Conservation (phyloP, 35 echinoderm and acorn worm genomes). For the Hemicentrotus pulcherrimus region DNA sequence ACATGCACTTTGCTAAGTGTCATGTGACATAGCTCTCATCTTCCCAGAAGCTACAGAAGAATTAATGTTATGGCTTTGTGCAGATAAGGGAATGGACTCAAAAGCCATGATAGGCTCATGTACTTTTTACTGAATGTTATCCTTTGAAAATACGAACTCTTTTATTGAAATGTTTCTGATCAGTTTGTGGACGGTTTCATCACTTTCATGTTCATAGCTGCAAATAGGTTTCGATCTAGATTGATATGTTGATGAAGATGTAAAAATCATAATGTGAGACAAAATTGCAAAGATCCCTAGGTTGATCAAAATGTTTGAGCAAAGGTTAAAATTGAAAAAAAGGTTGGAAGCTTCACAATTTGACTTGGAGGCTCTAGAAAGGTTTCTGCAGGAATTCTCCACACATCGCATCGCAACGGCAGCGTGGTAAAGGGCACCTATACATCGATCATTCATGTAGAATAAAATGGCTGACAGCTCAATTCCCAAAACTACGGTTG, state of each 20-base stretch:
- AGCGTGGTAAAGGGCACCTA: background rate
- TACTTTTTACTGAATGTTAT: background rate
- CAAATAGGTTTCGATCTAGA: background rate
- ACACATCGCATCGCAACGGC: background rate
- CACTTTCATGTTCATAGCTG: background rate
- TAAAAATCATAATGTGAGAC: too few species aligned
- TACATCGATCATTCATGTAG: background rate
- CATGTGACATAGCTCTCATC: background rate
- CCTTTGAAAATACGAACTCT: background rate
- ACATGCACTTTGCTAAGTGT: background rate
- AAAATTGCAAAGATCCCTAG: background rate
- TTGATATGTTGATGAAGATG: background rate
- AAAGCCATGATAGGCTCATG: background rate
- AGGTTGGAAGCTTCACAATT: background rate
- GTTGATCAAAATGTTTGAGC: background rate
- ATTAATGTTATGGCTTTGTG: background rate
- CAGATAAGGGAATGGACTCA: background rate
- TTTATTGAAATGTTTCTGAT: background rate
- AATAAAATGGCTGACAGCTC: conserved; percentile 17
- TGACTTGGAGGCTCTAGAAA: background rate
- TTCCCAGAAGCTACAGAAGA: background rate
- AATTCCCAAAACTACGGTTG: background rate
- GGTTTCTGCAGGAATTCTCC: background rate
- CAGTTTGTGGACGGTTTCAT: background rate
- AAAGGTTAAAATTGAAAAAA: background rate